Evolutionary conservation across 2,797 vertebrate species (phyloP), one percentile per base, ranked within the genome.

Genomic region (Hyperoplus lanceolatus): DNA sequence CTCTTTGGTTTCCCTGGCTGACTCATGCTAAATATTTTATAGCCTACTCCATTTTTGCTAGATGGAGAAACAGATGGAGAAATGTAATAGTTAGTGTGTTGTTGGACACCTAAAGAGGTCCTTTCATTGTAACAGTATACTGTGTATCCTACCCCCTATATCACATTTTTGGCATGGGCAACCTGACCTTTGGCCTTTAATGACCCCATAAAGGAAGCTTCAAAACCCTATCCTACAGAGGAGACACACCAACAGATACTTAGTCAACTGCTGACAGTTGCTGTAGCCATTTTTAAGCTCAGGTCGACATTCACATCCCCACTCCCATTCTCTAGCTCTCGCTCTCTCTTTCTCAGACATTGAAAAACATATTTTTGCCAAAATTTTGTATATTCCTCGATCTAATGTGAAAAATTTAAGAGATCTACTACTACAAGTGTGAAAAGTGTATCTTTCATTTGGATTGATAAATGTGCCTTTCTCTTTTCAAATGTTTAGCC

Each of bases 261-360:
- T 16, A 59, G 65, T 75, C 36, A 0, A 38, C 80, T 75, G 72
- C 76, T 75, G 81, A 81, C 85, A 81, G 86, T 81, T 83, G 85
- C 62, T 86, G 79, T 67, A 41, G 83, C 73, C 83, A 79, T 82
- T 86, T 89, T 89, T 81, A 89, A 89, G 78, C 46, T 68, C 56
- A 81, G 64, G 67, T 81, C 73, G 80, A 71, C 60, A 21, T 71
- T 77, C 54, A 70, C 61, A 70, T 82, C 43, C 15, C 42, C 21
- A 45, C 68, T 76, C 49, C 46, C 13, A 48, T 46, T 53, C 64
- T 73, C 67, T 68, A 55, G 48, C 39, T 49, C 9, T 59, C 18
- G 50, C n/a, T 42, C 11, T 54, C 21, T 12, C 39, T 66, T 13
- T n/a, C 8, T 69, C 51, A 4, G 43, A 4, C 65, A 5, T 7